Evolutionary conservation across 2,113 vertebrate genomes (phyloP), one percentile per base, ranked within the genome.

Genomic region (Pheucticus melanocephalus): DNA sequence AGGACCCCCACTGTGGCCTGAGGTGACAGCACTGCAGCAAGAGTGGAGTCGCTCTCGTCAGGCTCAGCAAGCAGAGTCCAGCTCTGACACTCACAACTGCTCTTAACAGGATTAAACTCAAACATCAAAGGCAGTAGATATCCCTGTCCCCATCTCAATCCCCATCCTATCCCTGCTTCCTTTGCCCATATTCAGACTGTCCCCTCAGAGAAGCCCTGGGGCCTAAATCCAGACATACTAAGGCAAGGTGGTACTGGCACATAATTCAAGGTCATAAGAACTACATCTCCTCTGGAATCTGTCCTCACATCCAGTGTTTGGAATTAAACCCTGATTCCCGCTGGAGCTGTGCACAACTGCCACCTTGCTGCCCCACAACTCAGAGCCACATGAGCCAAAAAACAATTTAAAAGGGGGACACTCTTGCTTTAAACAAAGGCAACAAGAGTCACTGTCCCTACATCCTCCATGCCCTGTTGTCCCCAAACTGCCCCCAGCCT

Each of bases 101-200:
- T 92, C 90, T 80, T 82, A 86, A 82, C 81, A 65, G 86, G 63
- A 94, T 86, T 94, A 86, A 81, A 68, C 42, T 44, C 60, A 77
- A 77, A 28, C 66, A 85, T 94, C 83, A 87, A 93, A 89, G 77
- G 50, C 56, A 50, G 65, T 17, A 83, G 87, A 83, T 0, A 4
- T 30, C 30, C 76, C 45, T 73, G 51, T 37, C 12, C 59, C 44
- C 22, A 24, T 59, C 33, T 31, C 59, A 66, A 4, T 35, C 37
- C 79, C 30, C 31, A 12, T 35, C 31, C 45, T 19, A 35, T 35
- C 42, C 54, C 65, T 20, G 42, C 30, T 57, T 59, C 48, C 68
- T 79, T 54, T 64, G 45, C 60, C 59, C 1, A 2, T 25, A 54
- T 40, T 79, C 59, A 75, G 81, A 69, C 80, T 66, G 77, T 47